These are phyloP conservation scores for Siniperca scherzeri DNA, from an alignment of 2,797 vertebrate genomes.

Conservation along the genomic window DNA sequence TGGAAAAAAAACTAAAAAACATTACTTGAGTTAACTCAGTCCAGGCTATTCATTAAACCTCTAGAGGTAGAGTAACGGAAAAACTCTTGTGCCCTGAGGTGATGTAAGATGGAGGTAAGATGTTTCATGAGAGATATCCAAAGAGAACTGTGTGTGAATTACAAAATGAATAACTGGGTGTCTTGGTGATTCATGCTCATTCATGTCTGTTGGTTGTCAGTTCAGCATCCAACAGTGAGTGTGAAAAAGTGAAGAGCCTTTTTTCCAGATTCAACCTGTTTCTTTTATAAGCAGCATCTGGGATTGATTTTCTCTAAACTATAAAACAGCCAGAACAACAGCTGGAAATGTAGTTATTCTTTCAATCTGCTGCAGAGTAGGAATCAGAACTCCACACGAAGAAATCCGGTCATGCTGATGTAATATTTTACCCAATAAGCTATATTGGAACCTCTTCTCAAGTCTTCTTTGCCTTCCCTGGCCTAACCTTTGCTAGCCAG, in stretches of 20 bases:
- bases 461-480: not conserved
- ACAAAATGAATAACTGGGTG: not conserved
- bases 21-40: not conserved
- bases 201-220: conserved; percentile 1
- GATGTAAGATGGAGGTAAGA: conserved; percentile 13
- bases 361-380: not conserved
- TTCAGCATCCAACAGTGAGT: not conserved
- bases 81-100: conserved; percentile 3
- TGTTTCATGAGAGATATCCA: conserved; percentile 16
- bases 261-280: conserved; percentile 17
- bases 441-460: not conserved
- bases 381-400: not conserved
- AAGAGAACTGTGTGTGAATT: conserved; percentile 1
- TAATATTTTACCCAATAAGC: not conserved
- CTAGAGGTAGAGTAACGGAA: not conserved
- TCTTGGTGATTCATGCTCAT: not conserved
- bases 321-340: conserved; percentile 21
- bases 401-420: not conserved
- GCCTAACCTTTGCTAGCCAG: not conserved
- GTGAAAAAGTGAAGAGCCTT: not conserved
- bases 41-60: conserved; percentile 1
- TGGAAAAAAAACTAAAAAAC: not conserved
- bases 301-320: conserved; percentile 2
- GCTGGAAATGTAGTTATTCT: conserved; percentile 25
- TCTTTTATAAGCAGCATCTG: conserved; percentile 31